Evolutionary conservation across 2,113 vertebrate genomes (phyloP).

Genomic region (Globicephala melas): DNA sequence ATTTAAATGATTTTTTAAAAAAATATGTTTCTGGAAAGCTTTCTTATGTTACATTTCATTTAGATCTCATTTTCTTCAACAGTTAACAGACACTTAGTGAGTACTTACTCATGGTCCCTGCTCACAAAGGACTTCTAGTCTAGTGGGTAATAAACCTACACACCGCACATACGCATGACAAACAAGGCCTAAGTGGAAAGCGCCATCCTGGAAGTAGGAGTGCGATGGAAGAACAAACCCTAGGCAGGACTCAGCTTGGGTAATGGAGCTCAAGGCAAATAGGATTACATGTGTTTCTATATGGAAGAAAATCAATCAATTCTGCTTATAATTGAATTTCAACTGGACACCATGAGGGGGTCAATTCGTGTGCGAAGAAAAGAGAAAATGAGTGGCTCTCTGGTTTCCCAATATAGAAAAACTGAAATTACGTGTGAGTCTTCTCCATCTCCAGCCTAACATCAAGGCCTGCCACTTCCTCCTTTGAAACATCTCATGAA

Average conservation of each 20-base stretch:
- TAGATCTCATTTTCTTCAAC: conserved; percentile 4
- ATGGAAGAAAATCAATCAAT: not conserved
- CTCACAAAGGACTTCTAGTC: not conserved
- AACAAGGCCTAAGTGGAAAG: not conserved
- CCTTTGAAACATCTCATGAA: not conserved
- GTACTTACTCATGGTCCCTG: not conserved
- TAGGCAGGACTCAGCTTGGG: not conserved
- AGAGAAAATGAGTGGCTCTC: not conserved
- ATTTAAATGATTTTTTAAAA: not conserved
- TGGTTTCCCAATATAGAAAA: not conserved
- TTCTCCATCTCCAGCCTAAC: not conserved
- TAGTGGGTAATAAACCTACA: not conserved
- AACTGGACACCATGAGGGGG: not conserved
- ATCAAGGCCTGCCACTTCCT: not conserved
- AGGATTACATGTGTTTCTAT: not conserved
- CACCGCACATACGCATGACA: not conserved
- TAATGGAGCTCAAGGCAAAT: not conserved
- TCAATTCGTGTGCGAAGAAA: not conserved
- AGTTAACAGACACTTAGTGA: not conserved
- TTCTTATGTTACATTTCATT: not conserved
- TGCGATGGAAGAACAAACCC: not conserved
- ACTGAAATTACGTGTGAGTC: not conserved
- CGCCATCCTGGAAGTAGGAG: accelerated
- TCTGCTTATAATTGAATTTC: not conserved
- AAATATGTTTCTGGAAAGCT: not conserved